Percentiles rank a stretch among this genome's conserved stretches.
phyloP scores from a whole-genome alignment of 2,888 invertebrate genomes.

The Nomada ferruginata region DNA sequence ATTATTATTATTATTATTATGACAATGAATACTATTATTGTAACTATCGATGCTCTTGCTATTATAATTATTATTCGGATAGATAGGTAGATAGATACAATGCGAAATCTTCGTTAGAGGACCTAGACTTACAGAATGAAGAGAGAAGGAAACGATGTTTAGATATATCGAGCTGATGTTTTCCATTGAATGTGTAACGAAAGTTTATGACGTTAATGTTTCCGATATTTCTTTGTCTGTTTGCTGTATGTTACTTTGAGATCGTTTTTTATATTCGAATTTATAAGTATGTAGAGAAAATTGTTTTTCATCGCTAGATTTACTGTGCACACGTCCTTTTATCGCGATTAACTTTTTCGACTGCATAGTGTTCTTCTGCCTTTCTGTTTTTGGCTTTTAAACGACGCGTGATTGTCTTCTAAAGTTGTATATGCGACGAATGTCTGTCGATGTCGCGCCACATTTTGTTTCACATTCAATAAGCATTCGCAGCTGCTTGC shows the following conservation, averaged over 20 bases:
- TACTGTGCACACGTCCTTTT: background rate
- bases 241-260: slow-evolving; percentile 1
- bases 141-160: slow-evolving; percentile 21
- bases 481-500: slow-evolving; percentile 23
- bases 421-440: slow-evolving; percentile 33
- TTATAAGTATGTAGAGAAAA: background rate
- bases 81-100: slow-evolving; percentile 50
- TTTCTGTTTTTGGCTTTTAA: background rate
- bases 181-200: slow-evolving; percentile 55
- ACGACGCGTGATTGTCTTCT: slow-evolving; percentile 6
- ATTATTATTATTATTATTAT: slow-evolving; percentile 59
- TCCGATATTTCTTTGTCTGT: slow-evolving; percentile 39
- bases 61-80: slow-evolving; percentile 68
- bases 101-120: slow-evolving; percentile 35
- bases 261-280: slow-evolving; percentile 3
- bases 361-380: background rate
- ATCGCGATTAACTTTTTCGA: background rate
- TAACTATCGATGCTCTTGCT: slow-evolving; percentile 62
- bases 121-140: slow-evolving; percentile 23
- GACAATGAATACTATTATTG: slow-evolving; percentile 50
- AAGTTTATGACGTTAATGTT: slow-evolving; percentile 66
- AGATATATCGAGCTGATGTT: slow-evolving; percentile 46
- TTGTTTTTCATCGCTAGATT: background rate
- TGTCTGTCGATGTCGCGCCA: slow-evolving; percentile 25
- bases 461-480: slow-evolving; percentile 43